Conservation (phyloP, 1,140 invertebrate species). For the Bacillus rossius region DNA sequence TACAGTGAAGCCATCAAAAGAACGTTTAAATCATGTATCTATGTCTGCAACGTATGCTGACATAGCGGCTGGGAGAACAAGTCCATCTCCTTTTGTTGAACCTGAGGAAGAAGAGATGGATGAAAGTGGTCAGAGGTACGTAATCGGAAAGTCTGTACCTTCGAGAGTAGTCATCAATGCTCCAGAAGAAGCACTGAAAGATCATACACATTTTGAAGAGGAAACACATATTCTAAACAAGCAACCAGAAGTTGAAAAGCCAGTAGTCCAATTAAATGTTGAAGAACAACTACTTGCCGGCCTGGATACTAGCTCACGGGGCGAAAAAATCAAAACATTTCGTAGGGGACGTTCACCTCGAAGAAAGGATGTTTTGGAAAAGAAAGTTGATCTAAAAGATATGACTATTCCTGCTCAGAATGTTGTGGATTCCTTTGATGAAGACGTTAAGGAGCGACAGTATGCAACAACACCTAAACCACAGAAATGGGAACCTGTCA, state of each 20-base stretch:
- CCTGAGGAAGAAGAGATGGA: constrained; percentile 3
- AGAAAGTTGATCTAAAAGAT: background rate
- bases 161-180: background rate
- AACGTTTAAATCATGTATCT: background rate
- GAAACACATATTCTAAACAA: constrained; percentile 15
- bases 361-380: constrained; percentile 8
- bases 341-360: constrained; percentile 39
- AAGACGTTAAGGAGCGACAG: background rate
- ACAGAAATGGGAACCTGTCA: background rate
- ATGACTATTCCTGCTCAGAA: too few species aligned
- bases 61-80: constrained; percentile 47
- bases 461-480: background rate
- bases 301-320: constrained; percentile 10
- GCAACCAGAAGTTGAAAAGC: constrained; percentile 16
- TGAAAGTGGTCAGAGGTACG: constrained; percentile 9
- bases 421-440: background rate
- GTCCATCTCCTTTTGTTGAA: constrained; percentile 33
- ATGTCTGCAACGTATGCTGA: constrained; percentile 43
- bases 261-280: constrained; percentile 28
- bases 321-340: constrained; percentile 35
- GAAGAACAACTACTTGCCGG: background rate
- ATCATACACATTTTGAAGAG: constrained; percentile 28
- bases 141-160: constrained; percentile 9
- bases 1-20: background rate
- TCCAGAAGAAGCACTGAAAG: background rate